phyloP scores from a whole-genome alignment of 2,113 vertebrate genomes.

The Chaetodon auriga region DNA sequence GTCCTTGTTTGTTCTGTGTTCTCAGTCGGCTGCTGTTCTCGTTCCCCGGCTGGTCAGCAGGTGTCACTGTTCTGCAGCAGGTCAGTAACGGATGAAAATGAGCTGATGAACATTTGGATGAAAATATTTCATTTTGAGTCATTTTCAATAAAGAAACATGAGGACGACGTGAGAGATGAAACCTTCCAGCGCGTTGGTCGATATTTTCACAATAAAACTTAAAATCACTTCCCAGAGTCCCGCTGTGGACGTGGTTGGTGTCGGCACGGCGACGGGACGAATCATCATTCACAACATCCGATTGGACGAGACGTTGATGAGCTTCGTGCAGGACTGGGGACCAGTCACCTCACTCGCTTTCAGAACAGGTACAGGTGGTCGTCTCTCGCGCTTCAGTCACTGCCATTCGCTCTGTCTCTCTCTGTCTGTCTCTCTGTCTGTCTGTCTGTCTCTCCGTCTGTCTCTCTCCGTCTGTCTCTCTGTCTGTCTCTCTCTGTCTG shows the following conservation, averaged over 20 bases:
- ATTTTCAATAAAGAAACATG: too few species aligned
- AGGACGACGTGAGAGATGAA: neutral
- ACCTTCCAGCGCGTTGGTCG: too few species aligned
- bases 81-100: constrained; percentile 38
- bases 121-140: too few species aligned
- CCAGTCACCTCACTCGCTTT: constrained; percentile 94
- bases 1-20: neutral
- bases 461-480: too few species aligned
- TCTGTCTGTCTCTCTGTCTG: neutral
- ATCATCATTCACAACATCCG: constrained; percentile 96
- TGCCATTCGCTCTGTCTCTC: neutral
- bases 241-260: constrained; percentile 92
- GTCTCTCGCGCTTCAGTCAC: too few species aligned
- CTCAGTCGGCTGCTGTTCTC: constrained; percentile 92
- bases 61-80: constrained; percentile 86
- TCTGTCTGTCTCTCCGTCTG: too few species aligned
- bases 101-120: too few species aligned
- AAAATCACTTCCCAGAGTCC: constrained; percentile 86
- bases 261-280: constrained; percentile 90
- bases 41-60: constrained; percentile 91
- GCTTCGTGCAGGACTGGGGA: constrained; percentile 97
- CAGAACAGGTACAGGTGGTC: constrained; percentile 88
- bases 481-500: too few species aligned
- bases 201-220: too few species aligned
- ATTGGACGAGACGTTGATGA: constrained; percentile 94